phyloP scores from a whole-genome alignment of 2,888 invertebrate genomes.

The Pteria penguin region DNA sequence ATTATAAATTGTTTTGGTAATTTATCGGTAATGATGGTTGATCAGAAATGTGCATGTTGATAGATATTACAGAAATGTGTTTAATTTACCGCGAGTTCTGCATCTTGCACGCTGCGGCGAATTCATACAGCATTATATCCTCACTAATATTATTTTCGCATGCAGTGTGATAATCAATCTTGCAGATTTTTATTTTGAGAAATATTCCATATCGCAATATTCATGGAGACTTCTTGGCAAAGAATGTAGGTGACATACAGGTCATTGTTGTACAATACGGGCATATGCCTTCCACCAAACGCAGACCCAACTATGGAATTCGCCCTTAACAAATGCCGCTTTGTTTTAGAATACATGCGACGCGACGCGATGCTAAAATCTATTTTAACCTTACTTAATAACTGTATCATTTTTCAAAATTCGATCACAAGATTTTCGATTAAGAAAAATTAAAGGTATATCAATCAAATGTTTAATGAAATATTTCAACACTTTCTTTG shows the following conservation, averaged over 20 bases:
- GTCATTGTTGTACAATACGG: background rate
- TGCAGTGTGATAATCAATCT: background rate
- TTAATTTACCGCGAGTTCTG: too few species aligned
- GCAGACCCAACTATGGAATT: too few species aligned
- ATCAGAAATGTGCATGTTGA: too few species aligned
- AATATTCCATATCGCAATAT: background rate
- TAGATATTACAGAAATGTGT: too few species aligned
- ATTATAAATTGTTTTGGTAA: too few species aligned
- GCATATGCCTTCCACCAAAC: too few species aligned
- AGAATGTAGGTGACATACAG: background rate
- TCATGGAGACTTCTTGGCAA: background rate
- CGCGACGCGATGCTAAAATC: background rate
- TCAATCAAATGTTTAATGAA: background rate
- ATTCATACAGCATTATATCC: background rate
- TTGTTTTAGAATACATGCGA: background rate
- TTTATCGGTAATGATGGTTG: too few species aligned
- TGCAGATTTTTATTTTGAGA: background rate
- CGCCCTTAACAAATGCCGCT: background rate
- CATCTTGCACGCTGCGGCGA: background rate
- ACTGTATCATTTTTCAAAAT: background rate
- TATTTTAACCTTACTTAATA: background rate
- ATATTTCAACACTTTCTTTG: background rate
- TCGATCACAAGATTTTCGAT: background rate
- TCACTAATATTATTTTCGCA: background rate
- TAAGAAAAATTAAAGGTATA: background rate